Evolutionary conservation across 2,797 vertebrate species (phyloP), one percentile per base, ranked within the genome.

Genomic region (Coreius guichenoti): DNA sequence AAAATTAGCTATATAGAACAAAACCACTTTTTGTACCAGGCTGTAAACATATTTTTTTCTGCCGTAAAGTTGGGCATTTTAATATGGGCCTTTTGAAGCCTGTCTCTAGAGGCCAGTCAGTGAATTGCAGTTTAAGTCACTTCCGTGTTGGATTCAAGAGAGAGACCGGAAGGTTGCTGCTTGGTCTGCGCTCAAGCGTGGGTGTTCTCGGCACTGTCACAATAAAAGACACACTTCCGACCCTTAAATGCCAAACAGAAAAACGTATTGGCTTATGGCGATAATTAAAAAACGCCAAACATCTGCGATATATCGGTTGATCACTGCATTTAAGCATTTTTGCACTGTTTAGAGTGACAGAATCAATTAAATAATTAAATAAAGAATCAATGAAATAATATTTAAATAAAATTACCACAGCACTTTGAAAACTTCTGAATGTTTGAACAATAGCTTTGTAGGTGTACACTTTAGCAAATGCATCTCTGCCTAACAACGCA

Each of bases 401-500:
- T n/a, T n/a, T n/a, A n/a, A n/a, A n/a, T n/a, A n/a, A n/a, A n/a
- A 45, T 43, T 73, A 61, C 14, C 70, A 82, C 26, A 36, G 21
- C 56, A 82, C 54, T 82, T 74, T 43, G 11, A 19, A 76, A 74
- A 76, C 23, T 67, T 67, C 5, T 51, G 61, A 73, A 82, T 70
- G 39, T 29, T 54, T 78, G 13, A 84, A 77, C 33, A 69, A 68
- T 56, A 8, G 19, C 63, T 77, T 56, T 84, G 63, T 45, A 56
- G 39, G 36, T 68, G 61, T 29, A 54, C 65, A 69, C n/a, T 77
- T 84, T n/a, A 82, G 68, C 43, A 78, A 67, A 73, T 29, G 29
- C 74, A 58, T 63, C 49, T 51, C 39, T 45, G 43, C 74, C 70
- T n/a, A 82, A 58, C 36, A 74, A 73, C 21, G 49, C 89, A 93